Evolutionary conservation across 1,140 invertebrate genomes (phyloP).

Genomic region (Mylabris phalerata): DNA sequence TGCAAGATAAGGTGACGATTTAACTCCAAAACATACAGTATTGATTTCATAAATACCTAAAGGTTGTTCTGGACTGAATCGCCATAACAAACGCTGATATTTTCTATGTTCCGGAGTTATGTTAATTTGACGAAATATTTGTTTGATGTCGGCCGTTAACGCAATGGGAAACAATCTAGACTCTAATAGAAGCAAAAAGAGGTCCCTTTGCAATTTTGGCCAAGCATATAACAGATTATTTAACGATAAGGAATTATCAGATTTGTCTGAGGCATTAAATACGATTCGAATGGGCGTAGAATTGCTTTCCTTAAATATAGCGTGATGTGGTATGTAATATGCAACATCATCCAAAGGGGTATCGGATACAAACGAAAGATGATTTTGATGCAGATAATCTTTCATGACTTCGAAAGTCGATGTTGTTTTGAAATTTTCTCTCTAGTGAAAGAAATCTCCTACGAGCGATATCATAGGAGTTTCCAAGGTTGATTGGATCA

Average conservation of each 20-base stretch:
- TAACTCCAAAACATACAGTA: slow-evolving; percentile 34
- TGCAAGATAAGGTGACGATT: slow-evolving; percentile 24
- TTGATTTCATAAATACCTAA: slow-evolving; percentile 30
- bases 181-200: slow-evolving; percentile 39
- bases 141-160: slow-evolving; percentile 41
- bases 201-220: slow-evolving; percentile 28
- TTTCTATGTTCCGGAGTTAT: slow-evolving; percentile 30
- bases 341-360: no score
- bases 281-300: no score
- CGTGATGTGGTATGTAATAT: no score
- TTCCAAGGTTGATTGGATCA: no score
- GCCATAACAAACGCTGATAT: slow-evolving; percentile 25
- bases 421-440: no score
- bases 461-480: no score
- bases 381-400: no score
- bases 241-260: slow-evolving; percentile 12
- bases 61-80: slow-evolving; percentile 17
- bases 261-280: no score
- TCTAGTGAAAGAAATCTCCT: no score
- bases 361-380: no score
- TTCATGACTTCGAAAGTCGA: no score
- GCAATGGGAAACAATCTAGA: slow-evolving; percentile 39
- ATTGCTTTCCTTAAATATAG: no score
- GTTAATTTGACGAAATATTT: slow-evolving; percentile 42
- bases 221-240: slow-evolving; percentile 31